Evolutionary conservation across 2,113 vertebrate genomes (phyloP), one percentile per base, ranked within the genome.

Genomic region (Sinocyclocheilus anophthalmus): DNA sequence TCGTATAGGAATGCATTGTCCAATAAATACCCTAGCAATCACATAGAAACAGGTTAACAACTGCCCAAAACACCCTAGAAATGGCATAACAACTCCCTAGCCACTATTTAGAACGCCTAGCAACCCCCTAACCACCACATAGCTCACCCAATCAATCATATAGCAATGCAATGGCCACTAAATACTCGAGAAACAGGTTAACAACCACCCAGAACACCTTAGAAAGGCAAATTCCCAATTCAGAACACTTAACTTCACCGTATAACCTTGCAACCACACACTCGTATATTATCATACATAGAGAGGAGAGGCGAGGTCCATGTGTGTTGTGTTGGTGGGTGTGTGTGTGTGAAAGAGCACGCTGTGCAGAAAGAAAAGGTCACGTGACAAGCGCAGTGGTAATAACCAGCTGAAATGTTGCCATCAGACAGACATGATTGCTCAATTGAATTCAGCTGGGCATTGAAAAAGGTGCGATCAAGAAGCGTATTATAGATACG

Each of bases 381-480:
- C 96, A 97, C 87, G 94, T 94, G 95, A 94, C 92, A 95, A 93
- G 90, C 92, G 91, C 92, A 96, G 94, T 93, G 95, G 96, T 96
- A 96, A 97, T 98, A 99, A 97, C 97, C 42, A 96, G 96, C 96
- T 96, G 96, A 97, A 98, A 97, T 97, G 97, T 96, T 96, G 96
- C 96, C 95, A 97, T 98, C 96, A 97, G 96, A 95, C 96, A 95
- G 96, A 98, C 97, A 98, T 97, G 97, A 99, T 97, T 98, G 98
- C 99, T 99, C 98, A 98, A 99, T 97, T 97, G 97, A 99, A 98
- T 99, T 99, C 96, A 95, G 95, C 95, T n/a, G n/a, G 95, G 96
- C 95, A 80, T 96, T 96, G 96, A 98, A 97, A 98, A 98, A 97
- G 96, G 96, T 96, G 96, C 97, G 98, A 99, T 99, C 99, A 99